Conservation (phyloP, 2,113 vertebrate species). For the Theristicus caerulescens region DNA sequence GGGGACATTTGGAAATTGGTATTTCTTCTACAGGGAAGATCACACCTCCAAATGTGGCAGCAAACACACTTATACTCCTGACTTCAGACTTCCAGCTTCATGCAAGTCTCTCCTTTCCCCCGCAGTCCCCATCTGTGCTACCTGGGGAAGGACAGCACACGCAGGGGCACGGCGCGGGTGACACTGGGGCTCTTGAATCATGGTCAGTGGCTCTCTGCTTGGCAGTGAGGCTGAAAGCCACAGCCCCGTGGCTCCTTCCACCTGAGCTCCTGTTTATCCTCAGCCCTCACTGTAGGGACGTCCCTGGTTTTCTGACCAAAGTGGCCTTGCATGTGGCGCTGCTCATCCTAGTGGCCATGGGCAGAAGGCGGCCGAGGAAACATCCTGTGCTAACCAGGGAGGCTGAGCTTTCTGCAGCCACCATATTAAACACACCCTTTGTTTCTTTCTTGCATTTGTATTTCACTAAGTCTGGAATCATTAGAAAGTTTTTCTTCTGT, state of each 20-base stretch:
- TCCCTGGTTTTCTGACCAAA: not conserved
- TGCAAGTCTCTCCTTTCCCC: not conserved
- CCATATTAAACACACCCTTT: not conserved
- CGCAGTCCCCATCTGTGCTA: not conserved
- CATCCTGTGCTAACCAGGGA: not conserved
- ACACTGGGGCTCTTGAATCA: not conserved
- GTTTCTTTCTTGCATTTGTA: not conserved
- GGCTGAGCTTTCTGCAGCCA: not conserved
- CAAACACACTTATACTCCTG: not conserved
- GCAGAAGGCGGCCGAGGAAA: not conserved
- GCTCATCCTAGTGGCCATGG: not conserved
- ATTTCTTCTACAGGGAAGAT: not conserved
- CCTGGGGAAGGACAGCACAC: not conserved
- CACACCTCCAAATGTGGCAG: accelerated
- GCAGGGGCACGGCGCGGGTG: accelerated
- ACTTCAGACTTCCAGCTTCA: not conserved
- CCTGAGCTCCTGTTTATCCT: not conserved
- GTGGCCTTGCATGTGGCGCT: not conserved
- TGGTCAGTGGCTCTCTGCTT: accelerated
- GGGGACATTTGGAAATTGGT: not conserved
- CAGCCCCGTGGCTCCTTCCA: not conserved
- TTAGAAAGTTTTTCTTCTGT: not conserved
- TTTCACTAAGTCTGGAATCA: not conserved
- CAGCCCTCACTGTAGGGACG: not conserved
- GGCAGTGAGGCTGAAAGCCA: not conserved